Base-by-base conservation (phyloP, 2,888 invertebrate genomes). In the Bellardia pandia region DNA sequence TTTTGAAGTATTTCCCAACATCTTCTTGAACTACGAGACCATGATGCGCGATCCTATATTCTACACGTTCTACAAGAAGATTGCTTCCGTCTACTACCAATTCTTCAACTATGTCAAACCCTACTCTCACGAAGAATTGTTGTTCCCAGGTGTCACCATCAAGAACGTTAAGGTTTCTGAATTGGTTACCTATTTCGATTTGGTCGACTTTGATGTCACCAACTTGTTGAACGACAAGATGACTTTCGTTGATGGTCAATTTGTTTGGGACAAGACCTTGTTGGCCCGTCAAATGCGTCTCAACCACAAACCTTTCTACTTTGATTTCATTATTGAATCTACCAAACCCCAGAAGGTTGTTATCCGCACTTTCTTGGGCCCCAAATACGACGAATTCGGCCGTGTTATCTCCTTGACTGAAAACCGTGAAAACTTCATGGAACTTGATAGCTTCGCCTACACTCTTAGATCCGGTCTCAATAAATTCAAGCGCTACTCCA, bases 111-210 rank as follows among this genome's bases (percentile, higher is more conserved):
- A 93, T 66, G 93, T 96, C n/a, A 94, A 95, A 30, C 90, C 93
- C 0, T 96, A 97, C 94, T 95, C 94, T 66, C 93, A 92, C 60
- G 94, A 95, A 86, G 95, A 96, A 85, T 93, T 96, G 40, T 90
- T 94, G 42, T 92, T 95, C 80, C 94, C 95, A 11, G 95, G 95
- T 30, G 95, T 96, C 6, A 92, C 93, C 72, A 95, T 97, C 88
- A 93, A 95, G 87, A 94, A 95, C 86, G 95, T 96, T n/a, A 94
- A 95, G 3, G 94, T 96, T 75, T 95, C 95, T 89, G 95, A 95
- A 87, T 93, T 97, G 16, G 93, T 95, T 45, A 96, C 96, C 13
- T 96, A 95, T 94, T 96, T 96, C 92, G 96, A 96, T 88, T 91
- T 96, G 85, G 94, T 94, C 90, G 95, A 95, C 90, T 91, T 95